Conservation (phyloP, 2,797 vertebrate genomes). For the Enteromius trimaculatus region DNA sequence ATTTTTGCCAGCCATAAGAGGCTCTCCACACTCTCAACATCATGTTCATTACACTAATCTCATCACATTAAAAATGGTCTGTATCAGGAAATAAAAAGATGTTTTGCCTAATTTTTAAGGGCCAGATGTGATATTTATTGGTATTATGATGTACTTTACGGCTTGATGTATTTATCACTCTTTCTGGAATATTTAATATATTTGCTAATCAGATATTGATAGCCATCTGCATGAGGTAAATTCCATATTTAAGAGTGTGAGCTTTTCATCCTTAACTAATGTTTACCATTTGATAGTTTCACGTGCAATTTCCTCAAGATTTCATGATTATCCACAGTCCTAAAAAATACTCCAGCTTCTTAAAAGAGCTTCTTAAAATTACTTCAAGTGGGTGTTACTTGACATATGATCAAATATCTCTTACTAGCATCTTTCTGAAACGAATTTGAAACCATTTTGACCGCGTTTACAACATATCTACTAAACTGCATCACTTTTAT, state of each 20-base stretch:
- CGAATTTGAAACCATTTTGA: slow-evolving; percentile 16
- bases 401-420: background rate
- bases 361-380: background rate
- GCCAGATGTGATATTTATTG: slow-evolving; percentile 24
- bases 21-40: slow-evolving; percentile 33
- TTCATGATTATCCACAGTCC: background rate
- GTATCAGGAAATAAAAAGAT: slow-evolving; percentile 25
- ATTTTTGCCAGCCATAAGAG: slow-evolving; percentile 29
- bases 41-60: slow-evolving; percentile 28
- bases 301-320: background rate
- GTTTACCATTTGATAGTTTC: background rate
- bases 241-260: background rate
- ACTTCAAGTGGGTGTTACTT: background rate
- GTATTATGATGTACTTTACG: background rate
- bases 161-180: slow-evolving; percentile 9
- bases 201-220: slow-evolving; percentile 10
- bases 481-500: slow-evolving; percentile 17
- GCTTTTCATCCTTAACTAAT: background rate
- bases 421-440: background rate
- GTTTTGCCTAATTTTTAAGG: slow-evolving; percentile 26
- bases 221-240: background rate
- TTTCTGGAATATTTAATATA: background rate
- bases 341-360: background rate
- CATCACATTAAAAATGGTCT: slow-evolving; percentile 18
- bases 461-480: background rate